Base-by-base conservation (phyloP, 2,113 vertebrate genomes). In the Hippopotamus amphibius region DNA sequence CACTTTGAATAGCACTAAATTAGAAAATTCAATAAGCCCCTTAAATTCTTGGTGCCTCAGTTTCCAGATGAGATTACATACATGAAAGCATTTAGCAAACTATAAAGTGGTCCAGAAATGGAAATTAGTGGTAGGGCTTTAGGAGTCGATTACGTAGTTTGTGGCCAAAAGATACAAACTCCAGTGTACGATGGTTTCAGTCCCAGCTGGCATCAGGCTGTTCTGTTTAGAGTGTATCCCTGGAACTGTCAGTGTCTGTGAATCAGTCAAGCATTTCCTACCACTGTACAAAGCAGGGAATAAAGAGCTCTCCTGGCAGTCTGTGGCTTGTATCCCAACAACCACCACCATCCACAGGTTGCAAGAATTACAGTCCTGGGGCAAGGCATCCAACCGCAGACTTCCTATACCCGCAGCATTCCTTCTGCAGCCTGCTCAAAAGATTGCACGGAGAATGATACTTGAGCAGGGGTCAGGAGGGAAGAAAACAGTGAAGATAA, bases 241-340 rank as follows among this genome's bases (percentile, higher is more conserved):
- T 61, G 43, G 55, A 79, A 79, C 48, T 61, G n/a, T 71, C 48
- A 41, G 46, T 30, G n/a, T 90, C 8, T 88, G 48, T 66, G 79
- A 95, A 59, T 76, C 71, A 53, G 26, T 43, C 55, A 30, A 50
- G 68, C 65, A 26, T 81, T 90, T 96, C 77, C 81, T 91, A 59
- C 65, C 3, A 33, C 59, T 48, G 33, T n/a, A 24, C 16, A 63
- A 43, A 81, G 46, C 41, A 84, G 53, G 80, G 74, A 76, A 63
- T 55, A 41, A 93, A 86, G 61, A 61, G 68, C 15, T 88, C 16
- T 26, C 24, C 55, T 65, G 43, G 50, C 30, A 77, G 69, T 41
- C 76, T 85, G 41, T n/a, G 53, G 76, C 61, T 88, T 30, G 33
- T 12, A n/a, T 26, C 68, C 53, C 65, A 80, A n/a, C 50, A 84